Evolutionary conservation across 2,888 invertebrate genomes (phyloP), one percentile per base, ranked within the genome.

Genomic region (Drosophila atroscutellata): DNA sequence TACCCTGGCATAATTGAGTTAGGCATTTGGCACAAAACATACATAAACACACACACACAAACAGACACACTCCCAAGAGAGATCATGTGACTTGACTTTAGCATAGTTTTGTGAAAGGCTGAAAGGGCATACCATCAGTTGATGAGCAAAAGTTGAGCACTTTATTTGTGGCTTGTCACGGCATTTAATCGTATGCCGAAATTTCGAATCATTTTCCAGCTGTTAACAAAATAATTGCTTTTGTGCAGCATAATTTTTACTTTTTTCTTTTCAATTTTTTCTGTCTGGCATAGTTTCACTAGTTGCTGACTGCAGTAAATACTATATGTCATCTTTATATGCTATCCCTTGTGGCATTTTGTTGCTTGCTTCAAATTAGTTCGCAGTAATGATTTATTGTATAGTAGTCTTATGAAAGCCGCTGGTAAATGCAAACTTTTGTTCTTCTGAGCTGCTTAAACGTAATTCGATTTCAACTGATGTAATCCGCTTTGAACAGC

Each of bases 1-100:
- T 83, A 77, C 74, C 81, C 74, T 37, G 59, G 52, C 88, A 81
- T 85, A 85, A 85, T 85, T 85, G 86, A 87, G 84, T 85, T 85
- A 87, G 86, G 86, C 88, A 86, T 81, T 79, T 73, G 62, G 61
- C 74, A 72, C 66, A 73, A 65, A 72, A 50, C 32, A 69, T 20
- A 69, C 32, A 57, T 26, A 28, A 26, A 24, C 65, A 37, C 20
- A 64, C 59, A 34, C 58, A 52, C 56, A 28, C 26, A 55, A 26
- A 54, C 37, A 42, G 6, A 18, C 11, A 51, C 15, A 42, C 3
- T 24, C 7, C 15, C 28, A 37, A 2, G 15, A 30, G 2, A 37
- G 7, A 39, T 9, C 45, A 13, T 36, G 37, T 61, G 57, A 80
- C 71, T 77, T 83, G 59, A 74, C 62, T 86, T 75, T 71, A 49